These are phyloP conservation scores for Urocynchramus pylzowi DNA, from an alignment of 2,113 vertebrate species.

Conservation along the genomic window DNA sequence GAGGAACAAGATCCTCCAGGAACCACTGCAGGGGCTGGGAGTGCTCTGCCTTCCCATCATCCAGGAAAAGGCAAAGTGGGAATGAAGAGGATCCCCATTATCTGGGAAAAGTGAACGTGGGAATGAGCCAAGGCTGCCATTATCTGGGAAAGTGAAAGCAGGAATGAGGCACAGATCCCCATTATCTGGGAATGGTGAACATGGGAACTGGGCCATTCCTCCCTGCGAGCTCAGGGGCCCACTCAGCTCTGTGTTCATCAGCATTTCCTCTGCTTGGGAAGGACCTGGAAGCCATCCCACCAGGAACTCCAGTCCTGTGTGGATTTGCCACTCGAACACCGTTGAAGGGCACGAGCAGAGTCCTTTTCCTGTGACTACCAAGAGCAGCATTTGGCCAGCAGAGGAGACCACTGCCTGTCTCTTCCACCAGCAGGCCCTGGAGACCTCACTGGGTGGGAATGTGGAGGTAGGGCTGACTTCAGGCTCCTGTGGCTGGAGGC, in stretches of 20 bases:
- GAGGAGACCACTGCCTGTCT: accelerated
- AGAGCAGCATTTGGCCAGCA: not conserved
- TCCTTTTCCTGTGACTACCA: not conserved
- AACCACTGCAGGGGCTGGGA: accelerated
- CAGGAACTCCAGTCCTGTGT: not conserved
- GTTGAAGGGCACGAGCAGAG: accelerated
- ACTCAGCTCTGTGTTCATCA: not conserved
- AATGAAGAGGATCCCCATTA: not conserved
- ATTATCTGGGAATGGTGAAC: not conserved
- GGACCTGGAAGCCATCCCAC: not conserved
- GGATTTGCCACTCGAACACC: not conserved
- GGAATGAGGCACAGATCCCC: not conserved
- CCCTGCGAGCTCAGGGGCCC: not conserved
- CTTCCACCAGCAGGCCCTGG: not conserved
- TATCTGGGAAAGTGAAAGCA: not conserved
- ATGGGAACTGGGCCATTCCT: not conserved
- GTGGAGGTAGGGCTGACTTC: not conserved
- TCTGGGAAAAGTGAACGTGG: not conserved
- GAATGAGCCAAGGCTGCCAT: not conserved
- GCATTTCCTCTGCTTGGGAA: not conserved
- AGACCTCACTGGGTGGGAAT: accelerated
- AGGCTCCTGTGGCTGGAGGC: not conserved
- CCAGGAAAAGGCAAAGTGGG: not conserved
- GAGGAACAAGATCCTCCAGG: not conserved
- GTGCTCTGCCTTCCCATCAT: accelerated